These are phyloP conservation scores for Stenichneumon culpator DNA, from an alignment of 2,888 invertebrate genomes.

Conservation along the genomic window DNA sequence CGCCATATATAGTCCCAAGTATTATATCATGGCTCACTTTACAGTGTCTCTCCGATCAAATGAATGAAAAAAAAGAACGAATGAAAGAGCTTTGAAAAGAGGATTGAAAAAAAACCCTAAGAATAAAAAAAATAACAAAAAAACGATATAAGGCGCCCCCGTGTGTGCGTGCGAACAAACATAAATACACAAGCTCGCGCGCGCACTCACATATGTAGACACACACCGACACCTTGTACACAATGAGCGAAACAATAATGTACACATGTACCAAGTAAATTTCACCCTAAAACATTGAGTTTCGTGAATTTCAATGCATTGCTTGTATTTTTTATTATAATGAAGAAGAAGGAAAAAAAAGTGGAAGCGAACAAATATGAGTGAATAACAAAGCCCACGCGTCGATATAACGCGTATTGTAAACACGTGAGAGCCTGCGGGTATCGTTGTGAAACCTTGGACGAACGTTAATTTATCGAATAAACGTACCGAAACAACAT, in stretches of 20 bases:
- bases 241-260: conserved; percentile 77
- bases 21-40: conserved; percentile 84
- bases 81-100: conserved; percentile 17
- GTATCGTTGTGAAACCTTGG: conserved; percentile 76
- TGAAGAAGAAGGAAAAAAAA: conserved; percentile 51
- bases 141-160: conserved; percentile 57
- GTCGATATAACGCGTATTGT: conserved; percentile 74
- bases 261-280: conserved; percentile 82
- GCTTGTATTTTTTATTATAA: conserved; percentile 80
- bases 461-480: conserved; percentile 76
- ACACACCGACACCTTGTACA: conserved; percentile 78
- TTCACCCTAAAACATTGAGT: conserved; percentile 82
- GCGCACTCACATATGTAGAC: conserved; percentile 75
- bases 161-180: conserved; percentile 53
- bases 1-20: conserved; percentile 83
- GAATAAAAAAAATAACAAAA: conserved; percentile 47
- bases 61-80: conserved; percentile 68
- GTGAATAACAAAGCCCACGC: conserved; percentile 69
- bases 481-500: conserved; percentile 40
- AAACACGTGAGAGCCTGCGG: conserved; percentile 70
- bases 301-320: conserved; percentile 82
- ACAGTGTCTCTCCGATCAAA: conserved; percentile 80
- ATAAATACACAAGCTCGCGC: conserved; percentile 66
- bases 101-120: conserved; percentile 18
- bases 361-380: conserved; percentile 51